These are phyloP conservation scores for Archegozetes longisetosus DNA, from an alignment of 1,140 invertebrate genomes.

Conservation along the genomic window DNA sequence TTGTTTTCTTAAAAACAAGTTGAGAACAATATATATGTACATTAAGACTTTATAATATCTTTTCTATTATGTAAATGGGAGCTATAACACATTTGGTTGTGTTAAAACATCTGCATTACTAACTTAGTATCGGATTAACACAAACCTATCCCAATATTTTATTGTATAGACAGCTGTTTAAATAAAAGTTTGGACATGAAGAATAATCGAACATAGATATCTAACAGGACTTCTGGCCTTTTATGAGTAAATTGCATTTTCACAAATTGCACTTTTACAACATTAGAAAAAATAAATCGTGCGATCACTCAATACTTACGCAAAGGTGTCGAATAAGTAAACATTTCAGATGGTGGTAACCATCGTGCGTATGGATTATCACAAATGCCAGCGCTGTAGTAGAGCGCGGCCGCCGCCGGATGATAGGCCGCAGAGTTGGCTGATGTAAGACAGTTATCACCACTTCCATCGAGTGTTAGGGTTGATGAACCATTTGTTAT, in stretches of 20 bases:
- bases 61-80: no score
- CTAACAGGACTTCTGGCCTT: no score
- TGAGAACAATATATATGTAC: no score
- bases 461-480: background rate
- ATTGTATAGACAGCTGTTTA: background rate
- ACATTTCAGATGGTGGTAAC: background rate
- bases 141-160: background rate
- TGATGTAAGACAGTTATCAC: background rate
- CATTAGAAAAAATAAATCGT: no score
- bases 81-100: no score
- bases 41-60: no score
- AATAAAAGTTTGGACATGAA: no score
- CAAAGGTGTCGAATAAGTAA: background rate
- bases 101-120: background rate
- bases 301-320: background rate
- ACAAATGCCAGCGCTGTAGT: background rate
- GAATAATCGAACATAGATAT: no score
- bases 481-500: background rate
- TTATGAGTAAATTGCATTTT: no score
- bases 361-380: background rate
- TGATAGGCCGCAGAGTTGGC: background rate
- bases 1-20: no score
- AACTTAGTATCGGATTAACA: background rate
- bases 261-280: no score
- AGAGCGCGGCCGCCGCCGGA: background rate